Conservation (phyloP, 37 sponge, comb jelly and placozoan species). For the Chondrilla cf. caribensis region DNA sequence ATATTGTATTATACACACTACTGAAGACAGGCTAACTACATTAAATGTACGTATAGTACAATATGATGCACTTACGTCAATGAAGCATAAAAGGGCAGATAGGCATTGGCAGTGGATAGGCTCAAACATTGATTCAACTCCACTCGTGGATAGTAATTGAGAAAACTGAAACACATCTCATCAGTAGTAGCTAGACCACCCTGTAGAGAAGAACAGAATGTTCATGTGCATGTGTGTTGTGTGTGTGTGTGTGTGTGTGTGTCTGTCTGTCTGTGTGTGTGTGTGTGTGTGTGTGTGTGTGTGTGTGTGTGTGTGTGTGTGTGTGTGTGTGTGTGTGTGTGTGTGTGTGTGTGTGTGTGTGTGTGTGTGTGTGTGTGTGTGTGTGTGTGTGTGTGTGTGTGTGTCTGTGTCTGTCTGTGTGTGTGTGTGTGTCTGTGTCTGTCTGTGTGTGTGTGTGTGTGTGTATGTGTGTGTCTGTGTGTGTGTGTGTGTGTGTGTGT, state of each 20-base stretch:
- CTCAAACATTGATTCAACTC: background rate
- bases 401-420: background rate
- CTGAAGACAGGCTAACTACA: no score
- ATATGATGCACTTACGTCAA: no score
- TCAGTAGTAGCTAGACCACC: constrained; percentile 18
- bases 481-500: no score
- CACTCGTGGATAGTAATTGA: background rate
- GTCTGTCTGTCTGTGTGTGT: no score
- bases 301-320: background rate
- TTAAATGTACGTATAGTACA: no score
- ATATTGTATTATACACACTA: no score
- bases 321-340: background rate
- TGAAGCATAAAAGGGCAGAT: background rate
- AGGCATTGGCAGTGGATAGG: background rate
- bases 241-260: background rate
- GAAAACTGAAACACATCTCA: constrained; percentile 7
- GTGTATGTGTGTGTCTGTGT: no score
- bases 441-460: no score
- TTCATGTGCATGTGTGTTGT: no score
- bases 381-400: constrained; percentile 18
- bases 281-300: background rate
- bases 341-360: constrained; percentile 21
- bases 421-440: no score
- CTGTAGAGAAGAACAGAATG: background rate
- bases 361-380: constrained; percentile 21